Conservation (phyloP, 2,888 invertebrate genomes). For the Aporophyla nigra region DNA sequence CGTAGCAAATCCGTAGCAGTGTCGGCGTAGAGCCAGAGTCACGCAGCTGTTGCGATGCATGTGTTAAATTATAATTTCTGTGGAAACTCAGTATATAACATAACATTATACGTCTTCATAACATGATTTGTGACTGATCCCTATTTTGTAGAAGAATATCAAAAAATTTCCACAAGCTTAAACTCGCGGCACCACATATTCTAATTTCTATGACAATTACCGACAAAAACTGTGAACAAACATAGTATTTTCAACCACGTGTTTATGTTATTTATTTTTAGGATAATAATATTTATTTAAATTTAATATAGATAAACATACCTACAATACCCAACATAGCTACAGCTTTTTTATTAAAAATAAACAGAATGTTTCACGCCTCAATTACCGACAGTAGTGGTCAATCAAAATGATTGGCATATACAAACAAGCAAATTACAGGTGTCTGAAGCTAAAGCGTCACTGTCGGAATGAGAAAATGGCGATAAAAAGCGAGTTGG, state of each 20-base stretch:
- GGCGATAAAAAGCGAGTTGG: conserved; percentile 85
- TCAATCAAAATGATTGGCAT: conserved; percentile 78
- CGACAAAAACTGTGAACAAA: neutral
- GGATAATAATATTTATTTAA: neutral
- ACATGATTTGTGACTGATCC: neutral
- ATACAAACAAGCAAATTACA: conserved; percentile 85
- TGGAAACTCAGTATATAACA: neutral
- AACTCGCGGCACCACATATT: neutral
- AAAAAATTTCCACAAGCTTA: neutral
- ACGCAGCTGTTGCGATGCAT: conserved; percentile 4
- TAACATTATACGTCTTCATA: neutral
- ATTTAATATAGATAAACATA: neutral
- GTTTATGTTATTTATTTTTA: neutral
- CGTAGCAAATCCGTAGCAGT: conserved; percentile 65
- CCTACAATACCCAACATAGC: neutral
- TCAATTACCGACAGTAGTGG: conserved; percentile 63
- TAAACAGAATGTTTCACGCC: conserved; percentile 43
- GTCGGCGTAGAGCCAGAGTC: conserved; percentile 55
- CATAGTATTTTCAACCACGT: neutral
- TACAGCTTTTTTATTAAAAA: conserved; percentile 4
- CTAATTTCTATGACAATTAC: neutral
- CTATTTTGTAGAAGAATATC: neutral
- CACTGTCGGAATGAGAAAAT: conserved; percentile 80
- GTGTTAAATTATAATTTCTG: conserved; percentile 9
- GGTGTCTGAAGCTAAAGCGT: conserved; percentile 82